A percentile compares a stretch with the other conserved stretches of the same genome.
phyloP scores from a whole-genome alignment of 1,140 invertebrate species.

The Ceratitis capitata region DNA sequence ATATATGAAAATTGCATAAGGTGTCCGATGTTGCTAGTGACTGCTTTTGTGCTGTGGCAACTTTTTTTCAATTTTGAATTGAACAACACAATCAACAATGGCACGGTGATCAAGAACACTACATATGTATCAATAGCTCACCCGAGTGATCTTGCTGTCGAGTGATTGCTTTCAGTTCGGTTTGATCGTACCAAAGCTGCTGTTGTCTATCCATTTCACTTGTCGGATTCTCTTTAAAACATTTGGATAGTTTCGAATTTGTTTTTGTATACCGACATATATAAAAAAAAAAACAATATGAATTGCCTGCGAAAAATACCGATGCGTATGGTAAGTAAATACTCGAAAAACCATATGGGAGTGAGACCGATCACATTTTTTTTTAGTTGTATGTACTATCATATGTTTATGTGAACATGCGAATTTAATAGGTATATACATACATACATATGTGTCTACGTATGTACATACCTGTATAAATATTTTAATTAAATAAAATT shows the following conservation, averaged over 20 bases:
- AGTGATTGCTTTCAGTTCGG: background rate
- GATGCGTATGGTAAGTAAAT: slow-evolving; percentile 57
- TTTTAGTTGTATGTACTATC: background rate
- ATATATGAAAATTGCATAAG: background rate
- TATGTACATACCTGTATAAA: background rate
- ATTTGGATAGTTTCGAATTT: background rate
- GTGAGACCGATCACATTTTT: background rate
- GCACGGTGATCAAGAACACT: slow-evolving; percentile 29
- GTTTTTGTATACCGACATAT: too few species aligned
- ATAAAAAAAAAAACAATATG: slow-evolving; percentile 57
- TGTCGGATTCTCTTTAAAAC: background rate
- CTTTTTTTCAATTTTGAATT: background rate
- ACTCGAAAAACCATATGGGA: background rate
- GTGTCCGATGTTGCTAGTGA: background rate
- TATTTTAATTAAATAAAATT: slow-evolving; percentile 44
- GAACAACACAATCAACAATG: background rate
- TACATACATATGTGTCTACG: too few species aligned
- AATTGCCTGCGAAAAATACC: slow-evolving; percentile 62
- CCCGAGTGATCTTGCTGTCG: background rate
- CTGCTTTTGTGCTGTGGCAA: background rate
- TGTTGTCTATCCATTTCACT: background rate
- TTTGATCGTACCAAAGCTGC: background rate
- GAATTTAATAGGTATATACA: too few species aligned
- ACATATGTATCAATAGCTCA: background rate
- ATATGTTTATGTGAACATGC: background rate